phyloP scores from a whole-genome alignment of 2,797 vertebrate species.

The Scolopax rusticola region DNA sequence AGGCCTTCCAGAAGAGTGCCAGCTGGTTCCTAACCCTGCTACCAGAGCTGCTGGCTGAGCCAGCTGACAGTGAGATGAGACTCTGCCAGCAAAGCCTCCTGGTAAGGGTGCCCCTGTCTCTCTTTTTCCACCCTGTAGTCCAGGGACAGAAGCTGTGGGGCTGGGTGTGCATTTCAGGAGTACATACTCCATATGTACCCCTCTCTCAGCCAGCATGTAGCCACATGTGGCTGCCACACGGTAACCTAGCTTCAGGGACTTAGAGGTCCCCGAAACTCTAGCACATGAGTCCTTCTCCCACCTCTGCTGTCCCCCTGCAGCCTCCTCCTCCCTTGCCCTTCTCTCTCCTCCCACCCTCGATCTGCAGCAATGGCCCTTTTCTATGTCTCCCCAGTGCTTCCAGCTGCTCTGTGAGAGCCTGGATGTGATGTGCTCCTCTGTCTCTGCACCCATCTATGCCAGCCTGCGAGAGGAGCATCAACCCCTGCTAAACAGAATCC shows the following conservation, averaged over 20 bases:
- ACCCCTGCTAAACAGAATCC: slow-evolving; percentile 66
- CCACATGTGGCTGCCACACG: background rate
- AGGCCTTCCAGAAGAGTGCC: slow-evolving; percentile 54
- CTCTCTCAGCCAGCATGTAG: background rate
- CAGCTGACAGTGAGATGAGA: slow-evolving; percentile 48
- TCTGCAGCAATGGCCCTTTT: background rate
- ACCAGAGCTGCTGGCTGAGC: slow-evolving; percentile 59
- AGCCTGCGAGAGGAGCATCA: slow-evolving; percentile 66
- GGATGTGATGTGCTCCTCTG: slow-evolving; percentile 35
- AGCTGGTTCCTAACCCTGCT: slow-evolving; percentile 50
- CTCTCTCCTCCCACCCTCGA: background rate
- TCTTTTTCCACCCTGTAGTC: background rate
- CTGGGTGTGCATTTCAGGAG: background rate
- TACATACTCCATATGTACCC: background rate
- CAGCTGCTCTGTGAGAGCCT: slow-evolving; percentile 74
- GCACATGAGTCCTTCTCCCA: background rate
- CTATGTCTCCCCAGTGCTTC: slow-evolving; percentile 73
- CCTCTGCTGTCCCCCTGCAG: background rate
- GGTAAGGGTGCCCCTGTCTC: slow-evolving; percentile 61
- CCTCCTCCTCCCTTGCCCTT: background rate
- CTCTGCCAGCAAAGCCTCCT: slow-evolving; percentile 74
- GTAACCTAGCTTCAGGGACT: background rate
- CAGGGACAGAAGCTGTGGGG: background rate
- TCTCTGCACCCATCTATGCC: slow-evolving; percentile 74
- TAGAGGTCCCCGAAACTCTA: background rate